These are phyloP conservation scores for Chironomus striatipennis DNA, from an alignment of 1,140 invertebrate genomes.

Conservation along the genomic window DNA sequence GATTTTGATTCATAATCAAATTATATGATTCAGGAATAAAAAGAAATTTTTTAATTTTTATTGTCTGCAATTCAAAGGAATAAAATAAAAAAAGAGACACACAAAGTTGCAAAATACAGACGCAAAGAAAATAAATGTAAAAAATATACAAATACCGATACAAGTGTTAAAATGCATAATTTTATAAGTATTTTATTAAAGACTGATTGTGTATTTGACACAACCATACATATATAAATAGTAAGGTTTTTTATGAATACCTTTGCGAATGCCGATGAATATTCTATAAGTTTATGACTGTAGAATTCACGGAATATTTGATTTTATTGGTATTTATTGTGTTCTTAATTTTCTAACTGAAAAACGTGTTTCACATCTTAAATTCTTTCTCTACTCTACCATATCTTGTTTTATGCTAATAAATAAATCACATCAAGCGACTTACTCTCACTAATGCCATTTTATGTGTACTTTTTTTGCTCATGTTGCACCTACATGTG, in stretches of 20 bases:
- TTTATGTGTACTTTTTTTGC: not conserved
- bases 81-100: too few relatives aligned
- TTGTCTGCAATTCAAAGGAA: not conserved
- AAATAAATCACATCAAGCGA: not conserved
- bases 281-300: not conserved
- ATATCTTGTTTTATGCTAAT: not conserved
- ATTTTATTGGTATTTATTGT: not conserved
- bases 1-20: too few relatives aligned
- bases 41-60: too few relatives aligned
- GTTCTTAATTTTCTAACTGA: not conserved
- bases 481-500: not conserved
- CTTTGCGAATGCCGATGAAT: not conserved
- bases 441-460: not conserved
- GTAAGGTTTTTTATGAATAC: not conserved
- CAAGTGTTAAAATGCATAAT: not conserved
- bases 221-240: not conserved
- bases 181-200: not conserved
- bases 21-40: too few relatives aligned
- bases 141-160: not conserved
- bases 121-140: not conserved
- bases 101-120: not conserved
- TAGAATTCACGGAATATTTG: slow-evolving; percentile 8
- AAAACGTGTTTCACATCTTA: not conserved
- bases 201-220: not conserved
- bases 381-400: not conserved